Evolutionary conservation across 2,113 vertebrate genomes (phyloP), one percentile per base, ranked within the genome.

Genomic region (Crocuta crocuta): DNA sequence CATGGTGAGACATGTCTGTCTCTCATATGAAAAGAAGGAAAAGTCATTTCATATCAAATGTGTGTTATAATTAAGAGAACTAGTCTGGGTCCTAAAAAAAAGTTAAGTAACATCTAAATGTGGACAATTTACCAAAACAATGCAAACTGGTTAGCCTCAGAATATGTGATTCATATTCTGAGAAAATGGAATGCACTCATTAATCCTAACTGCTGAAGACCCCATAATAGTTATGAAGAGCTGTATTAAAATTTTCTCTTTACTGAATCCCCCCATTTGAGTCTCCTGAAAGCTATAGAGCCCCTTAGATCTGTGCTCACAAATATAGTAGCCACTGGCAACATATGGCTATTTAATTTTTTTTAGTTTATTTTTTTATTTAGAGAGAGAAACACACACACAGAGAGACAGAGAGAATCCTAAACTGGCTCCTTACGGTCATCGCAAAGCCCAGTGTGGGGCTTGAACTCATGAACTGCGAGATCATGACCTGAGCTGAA

Each of bases 11-110:
- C 45, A 21, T 23, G 31, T 68, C 33, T 39, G 26, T 89, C 85
- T 95, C n/a, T 95, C 43, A 12, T n/a, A 71, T 66, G 68, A 45
- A 93, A 53, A 89, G 70, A 81, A 93, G 74, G 81, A 39, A 83
- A 28, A 76, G 10, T 79, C 65, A 81, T 94, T 84, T 94, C 39
- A 35, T 16, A 68, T 68, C 10, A 71, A 61, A 66, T 55, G 10
- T 39, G 19, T 61, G 24, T 39, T 91, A 13, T 55, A 33, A 26
- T 95, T 81, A 74, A 50, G 89, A 94, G n/a, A 80, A 90, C 35
- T 45, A 21, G 24, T 35, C n/a, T 26, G 26, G 10, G 35, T 70
- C 90, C 19, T 91, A 50, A 85, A 94, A 43, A 39, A 81, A 84
- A 68, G 35, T 76, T 61, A 73, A 50, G 17, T 11, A 48, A 9